Evolutionary conservation across 2,113 vertebrate genomes (phyloP), one percentile per base, ranked within the genome.

Genomic region (Sminthopsis crassicaudata): DNA sequence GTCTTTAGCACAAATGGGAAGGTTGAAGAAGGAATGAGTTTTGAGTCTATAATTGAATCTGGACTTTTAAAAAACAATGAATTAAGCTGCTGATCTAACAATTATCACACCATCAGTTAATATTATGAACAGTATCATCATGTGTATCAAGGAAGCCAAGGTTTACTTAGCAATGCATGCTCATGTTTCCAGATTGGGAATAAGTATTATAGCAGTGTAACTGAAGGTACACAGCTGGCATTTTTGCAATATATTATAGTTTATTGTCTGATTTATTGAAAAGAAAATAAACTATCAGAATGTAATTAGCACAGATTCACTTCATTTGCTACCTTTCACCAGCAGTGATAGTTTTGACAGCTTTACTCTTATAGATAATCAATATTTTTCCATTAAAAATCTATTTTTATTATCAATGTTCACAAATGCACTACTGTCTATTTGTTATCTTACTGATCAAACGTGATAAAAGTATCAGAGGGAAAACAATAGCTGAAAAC

Each of bases 211-310:
- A 95, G 92, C 26, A 94, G 76, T 54, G 67, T 10, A 96, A 96
- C 2, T 92, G 95, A 94, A 89, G 30, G 46, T 0, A 16, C 1
- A 19, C 27, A 67, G 92, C 55, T 0, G 94, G 89, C n/a, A 94
- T 53, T 95, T 88, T 96, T 95, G 90, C 55, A 93, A 90, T 22
- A 46, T 11, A 2, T 36, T 48, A n/a, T 50, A 89, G 93, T 92
- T 97, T 93, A 96, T 92, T 53, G 89, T 90, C 91, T 88, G 91
- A 88, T 95, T 96, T 97, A 94, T 97, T 94, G 97, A 97, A 96
- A 51, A 93, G 91, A 97, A 94, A 76, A 60, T 36, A 97, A 96
- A 97, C 91, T 93, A 97, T 90, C 94, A 98, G 7, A 96, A 94
- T 88, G 93, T 92, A 97, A 91, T 94, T 92, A 92, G 25, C 95